These are phyloP conservation scores for Rhaphigaster nebulosa DNA, from an alignment of 2,888 invertebrate species.

Conservation along the genomic window DNA sequence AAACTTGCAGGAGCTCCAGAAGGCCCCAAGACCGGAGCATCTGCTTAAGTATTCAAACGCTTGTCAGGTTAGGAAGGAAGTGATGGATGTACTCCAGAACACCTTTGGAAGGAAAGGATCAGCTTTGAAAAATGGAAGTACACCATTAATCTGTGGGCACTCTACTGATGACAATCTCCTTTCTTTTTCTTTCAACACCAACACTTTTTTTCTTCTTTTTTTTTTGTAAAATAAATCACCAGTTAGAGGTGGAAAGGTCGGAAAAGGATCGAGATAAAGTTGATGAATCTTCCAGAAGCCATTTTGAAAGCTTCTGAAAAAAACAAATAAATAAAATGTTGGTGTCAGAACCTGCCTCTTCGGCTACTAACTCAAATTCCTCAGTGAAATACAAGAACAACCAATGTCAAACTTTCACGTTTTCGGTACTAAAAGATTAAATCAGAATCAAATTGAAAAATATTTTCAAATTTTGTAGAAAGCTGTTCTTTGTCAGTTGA, in stretches of 20 bases:
- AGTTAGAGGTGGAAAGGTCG: neutral
- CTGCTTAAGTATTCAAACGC: neutral
- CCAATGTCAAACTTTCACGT: too few species aligned
- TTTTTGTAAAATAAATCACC: neutral
- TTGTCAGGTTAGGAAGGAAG: neutral
- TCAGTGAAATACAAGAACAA: too few species aligned
- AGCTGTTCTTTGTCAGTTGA: too few species aligned
- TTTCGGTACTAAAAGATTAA: too few species aligned
- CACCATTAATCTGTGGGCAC: conserved; percentile 32
- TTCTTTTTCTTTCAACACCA: neutral
- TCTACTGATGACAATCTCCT: conserved; percentile 16
- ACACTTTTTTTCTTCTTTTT: neutral
- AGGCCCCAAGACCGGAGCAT: neutral
- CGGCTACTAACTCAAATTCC: too few species aligned
- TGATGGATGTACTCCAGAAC: neutral
- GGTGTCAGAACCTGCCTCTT: too few species aligned
- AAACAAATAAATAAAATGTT: too few species aligned
- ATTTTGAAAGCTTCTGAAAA: neutral
- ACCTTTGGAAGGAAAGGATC: neutral
- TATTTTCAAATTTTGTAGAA: too few species aligned
- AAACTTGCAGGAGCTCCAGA: neutral
- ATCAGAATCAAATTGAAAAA: too few species aligned
- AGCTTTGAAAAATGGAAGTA: neutral
- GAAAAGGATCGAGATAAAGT: neutral
- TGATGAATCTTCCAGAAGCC: neutral